Evolutionary conservation across 2,888 invertebrate species (phyloP), one percentile per base, ranked within the genome.

Genomic region (Drosophila mulleri): DNA sequence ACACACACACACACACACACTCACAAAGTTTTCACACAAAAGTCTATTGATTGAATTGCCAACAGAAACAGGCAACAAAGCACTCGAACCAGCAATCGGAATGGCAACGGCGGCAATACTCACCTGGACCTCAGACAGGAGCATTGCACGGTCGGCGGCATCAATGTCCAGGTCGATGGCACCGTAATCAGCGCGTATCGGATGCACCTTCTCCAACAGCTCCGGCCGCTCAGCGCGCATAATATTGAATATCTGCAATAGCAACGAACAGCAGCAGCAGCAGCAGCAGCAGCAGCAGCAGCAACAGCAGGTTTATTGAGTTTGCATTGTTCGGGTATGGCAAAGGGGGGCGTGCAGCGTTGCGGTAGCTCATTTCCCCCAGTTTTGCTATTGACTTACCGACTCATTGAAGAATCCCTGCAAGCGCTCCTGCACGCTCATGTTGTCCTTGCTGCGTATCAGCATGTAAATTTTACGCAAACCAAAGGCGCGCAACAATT

Each of bases 71-170:
- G 59, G 67, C 61, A 52, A 52, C 26, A 57, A 61, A 59, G 60
- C 60, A 58, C 39, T 16, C 37, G 14, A 39, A 45, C 39, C 52
- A 48, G 62, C 53, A 63, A 68, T 54, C 60, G 54, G 52, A 54
- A 37, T 29, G 41, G 69, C 69, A 68, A 35, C 57, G 37, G 47
- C 67, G 32, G 32, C 32, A 69, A 53, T 62, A 88, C 88, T 94
- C 73, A 96, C 93, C 70, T 95, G 93, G 20, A 95, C 94, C 80
- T 93, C 93, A 68, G 93, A 92, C 70, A 92, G 92, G 59, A 94
- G 83, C 70, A 93, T 79, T 63, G 91, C 91, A 72, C 93, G 92
- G 77, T 94, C 94, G 45, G 91, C 74, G 37, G 89, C 72, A 37
- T 91, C 80, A 63, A 94, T 90, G 73, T 93, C 94, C 70, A 95